Percentiles rank a stretch among this genome's conserved stretches.
Evolutionary conservation across 2,797 vertebrate species (phyloP).

Genomic region (Premnoplex brunnescens): DNA sequence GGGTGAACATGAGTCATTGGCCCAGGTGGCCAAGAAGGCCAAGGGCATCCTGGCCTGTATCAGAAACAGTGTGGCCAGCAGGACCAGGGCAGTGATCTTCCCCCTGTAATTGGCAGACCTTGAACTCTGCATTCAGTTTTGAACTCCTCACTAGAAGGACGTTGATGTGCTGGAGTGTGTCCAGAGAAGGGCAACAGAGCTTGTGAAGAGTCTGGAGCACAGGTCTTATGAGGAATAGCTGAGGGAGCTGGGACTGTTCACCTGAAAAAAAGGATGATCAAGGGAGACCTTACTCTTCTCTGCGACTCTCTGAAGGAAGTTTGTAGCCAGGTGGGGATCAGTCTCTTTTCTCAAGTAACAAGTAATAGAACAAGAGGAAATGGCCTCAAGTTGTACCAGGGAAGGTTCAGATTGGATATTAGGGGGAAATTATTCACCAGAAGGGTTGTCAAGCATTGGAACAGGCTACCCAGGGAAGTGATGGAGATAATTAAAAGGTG

Average conservation of each 20-base stretch:
- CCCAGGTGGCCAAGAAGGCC: background rate
- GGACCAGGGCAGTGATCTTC: background rate
- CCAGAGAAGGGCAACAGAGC: background rate
- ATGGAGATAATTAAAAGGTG: background rate
- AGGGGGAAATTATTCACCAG: background rate
- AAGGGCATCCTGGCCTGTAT: background rate
- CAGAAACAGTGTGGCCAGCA: background rate
- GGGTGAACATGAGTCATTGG: background rate
- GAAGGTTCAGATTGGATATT: background rate
- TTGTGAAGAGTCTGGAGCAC: background rate
- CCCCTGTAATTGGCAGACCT: accelerated
- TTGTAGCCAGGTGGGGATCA: accelerated
- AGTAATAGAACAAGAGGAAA: background rate
- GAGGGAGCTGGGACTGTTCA: background rate
- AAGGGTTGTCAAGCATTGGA: background rate
- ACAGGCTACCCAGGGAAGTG: background rate
- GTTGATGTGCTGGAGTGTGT: background rate
- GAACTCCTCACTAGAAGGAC: background rate
- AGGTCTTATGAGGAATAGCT: background rate
- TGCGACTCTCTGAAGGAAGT: background rate
- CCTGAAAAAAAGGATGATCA: background rate
- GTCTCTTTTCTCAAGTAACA: background rate
- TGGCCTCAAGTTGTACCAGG: background rate
- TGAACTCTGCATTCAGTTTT: background rate
- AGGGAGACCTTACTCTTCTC: background rate